Evolutionary conservation across 2,888 invertebrate genomes (phyloP), one percentile per base, ranked within the genome.

Genomic region (Sericinus montela): DNA sequence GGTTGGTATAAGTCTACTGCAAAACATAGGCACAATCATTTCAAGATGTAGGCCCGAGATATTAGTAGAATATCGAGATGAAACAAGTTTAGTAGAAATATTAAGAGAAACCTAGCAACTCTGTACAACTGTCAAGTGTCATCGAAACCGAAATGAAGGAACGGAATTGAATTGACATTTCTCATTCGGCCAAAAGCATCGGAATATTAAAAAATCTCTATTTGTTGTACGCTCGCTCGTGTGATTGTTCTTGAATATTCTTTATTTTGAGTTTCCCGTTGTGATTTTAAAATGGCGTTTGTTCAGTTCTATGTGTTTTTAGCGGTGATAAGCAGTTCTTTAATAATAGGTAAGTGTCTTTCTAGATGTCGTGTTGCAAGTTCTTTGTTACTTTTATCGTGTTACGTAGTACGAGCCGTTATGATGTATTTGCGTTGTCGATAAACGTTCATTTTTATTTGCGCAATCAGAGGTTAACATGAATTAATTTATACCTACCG

Each of bases 271-370:
- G 45, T 45, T 50, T 40, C 41, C 25, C 14, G 45, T 50, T 39
- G 40, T 36, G 37, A 11, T 30, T 50, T 4, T n/a, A 73, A 63
- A 65, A 86, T 82, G 85, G 67, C 72, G 58, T 66, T 68, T 54
- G 64, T 76, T 49, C 74, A 69, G 62, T 68, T 74, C 72, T 79
- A 59, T 62, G 69, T 80, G 56, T 57, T 83, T 43, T 59, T 80
- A 52, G 76, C 72, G 14, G 73, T 77, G 55, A 47, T 84, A 48
- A 76, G 78, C 67, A 73, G 80, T 62, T 68, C 74, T 56, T 63
- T 65, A 36, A 63, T 71, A 51, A 55, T 75, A 30, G 83, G 87
- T 87, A 65, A 85, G 86, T 76, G 71, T 25, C 44, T 75, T 73
- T 58, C 59, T 67, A 70, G 66, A 69, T 69, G 66, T 69, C 64